Evolutionary conservation across 2,888 invertebrate genomes (phyloP).

Genomic region (Parnassius apollo): DNA sequence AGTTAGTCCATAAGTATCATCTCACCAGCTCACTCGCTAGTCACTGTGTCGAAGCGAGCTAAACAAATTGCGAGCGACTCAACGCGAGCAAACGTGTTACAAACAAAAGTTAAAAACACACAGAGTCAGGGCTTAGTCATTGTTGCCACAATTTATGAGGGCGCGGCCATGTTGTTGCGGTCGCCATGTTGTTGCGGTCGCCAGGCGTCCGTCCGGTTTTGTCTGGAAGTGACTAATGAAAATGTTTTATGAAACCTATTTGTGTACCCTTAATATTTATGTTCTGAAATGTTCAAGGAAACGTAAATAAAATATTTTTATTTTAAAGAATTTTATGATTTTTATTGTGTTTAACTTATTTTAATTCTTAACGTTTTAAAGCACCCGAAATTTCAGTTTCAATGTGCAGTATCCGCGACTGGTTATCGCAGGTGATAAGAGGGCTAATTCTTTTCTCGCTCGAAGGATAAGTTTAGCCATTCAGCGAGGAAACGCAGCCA

Average conservation of each 20-base stretch:
- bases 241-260: conserved; percentile 10
- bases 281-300: too few relatives aligned
- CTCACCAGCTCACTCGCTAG: conserved; percentile 5
- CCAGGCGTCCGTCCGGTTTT: conserved; percentile 12
- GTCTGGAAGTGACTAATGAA: conserved; percentile 13
- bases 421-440: too few relatives aligned
- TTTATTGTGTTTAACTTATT: too few relatives aligned
- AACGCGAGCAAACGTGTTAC: conserved; percentile 15
- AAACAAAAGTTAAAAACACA: conserved; percentile 25
- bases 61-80: conserved; percentile 4
- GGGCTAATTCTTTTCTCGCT: too few relatives aligned
- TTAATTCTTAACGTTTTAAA: too few relatives aligned
- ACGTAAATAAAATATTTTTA: too few relatives aligned
- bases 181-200: conserved; percentile 22
- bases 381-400: too few relatives aligned
- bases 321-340: too few relatives aligned
- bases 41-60: conserved; percentile 10
- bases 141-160: conserved; percentile 32
- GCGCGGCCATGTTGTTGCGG: conserved; percentile 29
- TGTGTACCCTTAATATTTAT: too few relatives aligned
- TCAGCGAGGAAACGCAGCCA: too few relatives aligned
- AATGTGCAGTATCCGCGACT: too few relatives aligned
- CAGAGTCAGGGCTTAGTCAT: conserved; percentile 25
- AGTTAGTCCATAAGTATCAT: not conserved
- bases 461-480: too few relatives aligned